Evolutionary conservation across 1,140 invertebrate genomes (phyloP).

Genomic region (Brachionus rubens): DNA sequence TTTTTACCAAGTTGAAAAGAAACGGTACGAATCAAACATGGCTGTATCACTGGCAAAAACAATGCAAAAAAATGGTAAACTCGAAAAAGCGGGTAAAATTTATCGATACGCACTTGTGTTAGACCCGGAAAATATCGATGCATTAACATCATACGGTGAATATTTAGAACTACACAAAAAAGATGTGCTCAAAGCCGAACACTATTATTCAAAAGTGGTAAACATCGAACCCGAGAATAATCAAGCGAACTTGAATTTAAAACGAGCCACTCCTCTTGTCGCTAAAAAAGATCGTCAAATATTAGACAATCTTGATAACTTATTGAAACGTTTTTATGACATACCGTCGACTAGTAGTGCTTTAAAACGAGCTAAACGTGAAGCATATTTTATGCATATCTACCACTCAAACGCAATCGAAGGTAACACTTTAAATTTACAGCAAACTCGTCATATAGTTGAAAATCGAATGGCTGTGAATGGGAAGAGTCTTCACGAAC

Average conservation of each 20-base stretch:
- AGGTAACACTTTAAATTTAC: slow-evolving; percentile 92
- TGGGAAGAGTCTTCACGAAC: slow-evolving; percentile 89
- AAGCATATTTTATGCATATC: slow-evolving; percentile 90
- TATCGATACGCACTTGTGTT: slow-evolving; percentile 82
- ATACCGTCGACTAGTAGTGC: slow-evolving; percentile 73
- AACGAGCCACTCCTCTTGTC: slow-evolving; percentile 79
- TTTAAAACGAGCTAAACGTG: slow-evolving; percentile 80
- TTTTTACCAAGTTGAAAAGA: slow-evolving; percentile 37
- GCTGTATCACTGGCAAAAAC: slow-evolving; percentile 77
- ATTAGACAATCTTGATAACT: slow-evolving; percentile 77
- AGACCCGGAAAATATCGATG: slow-evolving; percentile 83
- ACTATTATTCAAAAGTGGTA: slow-evolving; percentile 78
- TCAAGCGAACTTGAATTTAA: slow-evolving; percentile 66
- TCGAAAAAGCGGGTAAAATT: slow-evolving; percentile 78
- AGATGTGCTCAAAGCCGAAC: slow-evolving; percentile 83
- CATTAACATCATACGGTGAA: slow-evolving; percentile 86
- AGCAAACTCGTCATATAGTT: slow-evolving; percentile 83
- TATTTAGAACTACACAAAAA: slow-evolving; percentile 81
- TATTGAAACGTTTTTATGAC: slow-evolving; percentile 73
- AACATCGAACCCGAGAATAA: slow-evolving; percentile 77
- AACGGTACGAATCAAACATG: slow-evolving; percentile 71
- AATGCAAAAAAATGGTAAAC: slow-evolving; percentile 75
- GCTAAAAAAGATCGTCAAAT: slow-evolving; percentile 79
- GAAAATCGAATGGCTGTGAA: slow-evolving; percentile 86
- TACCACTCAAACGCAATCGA: slow-evolving; percentile 96